Base-by-base conservation (phyloP, 2,888 invertebrate genomes). In the Stegophylla sp. region DNA sequence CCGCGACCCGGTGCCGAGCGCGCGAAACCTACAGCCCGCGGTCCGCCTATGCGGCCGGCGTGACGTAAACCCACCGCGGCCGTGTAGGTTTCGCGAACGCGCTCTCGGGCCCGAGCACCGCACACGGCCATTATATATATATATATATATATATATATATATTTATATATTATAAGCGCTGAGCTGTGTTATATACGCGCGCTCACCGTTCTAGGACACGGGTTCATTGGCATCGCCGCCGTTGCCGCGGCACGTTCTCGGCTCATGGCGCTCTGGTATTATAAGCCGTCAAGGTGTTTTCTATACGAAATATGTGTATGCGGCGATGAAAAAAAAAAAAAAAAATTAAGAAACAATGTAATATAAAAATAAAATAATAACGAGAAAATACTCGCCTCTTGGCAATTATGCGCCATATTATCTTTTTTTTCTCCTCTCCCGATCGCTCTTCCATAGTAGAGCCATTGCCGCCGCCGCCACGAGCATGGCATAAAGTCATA, bases 251-350 rank as follows among this genome's bases (percentile, higher is more conserved):
- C 79, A 71, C 79, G 79, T 79, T 79, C 48, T 71, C 79, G 71
- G 61, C 79, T 69, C 77, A 69, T 69, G 79, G 79, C 79, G 79
- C 61, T 79, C 79, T 66, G 48, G 63, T 34, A 73, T 74, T 67
- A 76, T 53, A 51, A 67, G 66, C 69, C 59, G 79, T 79, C 79
- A 79, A 79, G 79, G 79, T 79, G 79, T 71, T 79, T 79, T 59
- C 48, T 45, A 66, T 76, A 76, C 75, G 66, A 76, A 76, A 66
- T 66, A 53, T 43, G 15, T 53, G 41, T 23, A 20, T 26, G 13
- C 10, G 41, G 34, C 34, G 23, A 75, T 41, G 28, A 48, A 28
- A 51, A 51, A 34, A 71, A 71, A 28, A 17, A 9, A 26, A n/a
- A n/a, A n/a, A n/a, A n/a, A n/a, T n/a, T n/a, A 34, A 34, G 34